Conservation (phyloP, 2,888 invertebrate species). For the Lasioglossum oenotherae region DNA sequence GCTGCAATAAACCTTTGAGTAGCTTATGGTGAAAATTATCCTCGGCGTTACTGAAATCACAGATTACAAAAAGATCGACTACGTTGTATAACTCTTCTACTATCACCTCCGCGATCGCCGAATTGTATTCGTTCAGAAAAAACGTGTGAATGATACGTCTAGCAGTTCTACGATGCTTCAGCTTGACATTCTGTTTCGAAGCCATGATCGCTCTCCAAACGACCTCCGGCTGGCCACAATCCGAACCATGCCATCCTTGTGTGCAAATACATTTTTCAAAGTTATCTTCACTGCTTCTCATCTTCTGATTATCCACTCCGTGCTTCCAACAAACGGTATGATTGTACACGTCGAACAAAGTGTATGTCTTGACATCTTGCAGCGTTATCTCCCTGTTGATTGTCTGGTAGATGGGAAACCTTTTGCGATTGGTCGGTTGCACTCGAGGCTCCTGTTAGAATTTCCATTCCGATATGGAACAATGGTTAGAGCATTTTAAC, state of each 20-base stretch:
- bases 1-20: conserved; percentile 84
- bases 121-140: conserved; percentile 85
- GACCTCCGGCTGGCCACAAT: conserved; percentile 89
- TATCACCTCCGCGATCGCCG: conserved; percentile 87
- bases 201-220: conserved; percentile 88
- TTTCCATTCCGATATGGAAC: not conserved
- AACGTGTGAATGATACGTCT: conserved; percentile 87
- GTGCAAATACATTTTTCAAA: conserved; percentile 85
- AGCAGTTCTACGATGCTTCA: conserved; percentile 84
- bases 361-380: conserved; percentile 76
- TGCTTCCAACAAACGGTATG: conserved; percentile 78
- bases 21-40: conserved; percentile 84
- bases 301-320: conserved; percentile 77
- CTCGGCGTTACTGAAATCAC: conserved; percentile 84
- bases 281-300: conserved; percentile 74
- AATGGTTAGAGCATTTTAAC: not conserved
- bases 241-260: conserved; percentile 88
- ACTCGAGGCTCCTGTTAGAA: conserved; percentile 62
- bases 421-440: conserved; percentile 60
- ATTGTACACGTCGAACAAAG: conserved; percentile 77
- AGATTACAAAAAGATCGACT: conserved; percentile 89
- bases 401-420: conserved; percentile 72
- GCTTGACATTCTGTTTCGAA: conserved; percentile 84
- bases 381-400: conserved; percentile 74
- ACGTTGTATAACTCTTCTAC: conserved; percentile 87